Percentiles rank a stretch among this genome's conserved stretches.
phyloP scores from a whole-genome alignment of 2,797 vertebrate species.

The Nyctibius grandis region DNA sequence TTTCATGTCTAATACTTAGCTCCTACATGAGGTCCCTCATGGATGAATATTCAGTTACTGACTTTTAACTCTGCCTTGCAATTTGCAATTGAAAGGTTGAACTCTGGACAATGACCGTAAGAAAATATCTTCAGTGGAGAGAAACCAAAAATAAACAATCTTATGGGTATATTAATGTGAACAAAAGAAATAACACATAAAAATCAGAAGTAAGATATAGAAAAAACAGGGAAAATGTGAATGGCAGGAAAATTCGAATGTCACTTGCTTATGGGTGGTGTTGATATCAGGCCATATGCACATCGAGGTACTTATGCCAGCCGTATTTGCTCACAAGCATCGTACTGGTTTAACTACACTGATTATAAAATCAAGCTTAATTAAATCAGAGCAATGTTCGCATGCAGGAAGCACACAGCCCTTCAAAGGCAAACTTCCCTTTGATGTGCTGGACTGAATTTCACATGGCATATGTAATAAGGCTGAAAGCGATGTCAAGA shows the following conservation, averaged over 20 bases:
- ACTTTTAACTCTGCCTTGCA: not conserved
- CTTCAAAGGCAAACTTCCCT: constrained; percentile 34
- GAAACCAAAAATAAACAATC: not conserved
- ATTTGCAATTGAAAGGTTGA: constrained; percentile 23
- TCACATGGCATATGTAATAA: constrained; percentile 20
- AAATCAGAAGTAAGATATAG: not conserved
- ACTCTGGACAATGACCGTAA: not conserved
- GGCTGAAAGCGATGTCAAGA: not conserved
- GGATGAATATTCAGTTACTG: not conserved
- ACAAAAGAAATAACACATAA: not conserved
- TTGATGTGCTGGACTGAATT: constrained; percentile 34
- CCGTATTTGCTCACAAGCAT: not conserved
- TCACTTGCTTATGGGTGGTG: not conserved
- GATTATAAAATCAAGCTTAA: constrained; percentile 42
- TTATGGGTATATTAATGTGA: not conserved
- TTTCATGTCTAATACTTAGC: constrained; percentile 24
- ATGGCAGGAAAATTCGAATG: not conserved
- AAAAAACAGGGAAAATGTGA: not conserved
- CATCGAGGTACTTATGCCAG: not conserved
- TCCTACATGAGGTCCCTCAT: not conserved
- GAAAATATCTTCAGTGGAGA: not conserved
- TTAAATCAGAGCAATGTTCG: constrained; percentile 18
- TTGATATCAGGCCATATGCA: not conserved
- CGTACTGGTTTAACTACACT: not conserved
- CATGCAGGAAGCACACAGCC: not conserved